These are phyloP conservation scores for Steinernema feltiae DNA, from an alignment of 1,140 invertebrate species.

Conservation along the genomic window DNA sequence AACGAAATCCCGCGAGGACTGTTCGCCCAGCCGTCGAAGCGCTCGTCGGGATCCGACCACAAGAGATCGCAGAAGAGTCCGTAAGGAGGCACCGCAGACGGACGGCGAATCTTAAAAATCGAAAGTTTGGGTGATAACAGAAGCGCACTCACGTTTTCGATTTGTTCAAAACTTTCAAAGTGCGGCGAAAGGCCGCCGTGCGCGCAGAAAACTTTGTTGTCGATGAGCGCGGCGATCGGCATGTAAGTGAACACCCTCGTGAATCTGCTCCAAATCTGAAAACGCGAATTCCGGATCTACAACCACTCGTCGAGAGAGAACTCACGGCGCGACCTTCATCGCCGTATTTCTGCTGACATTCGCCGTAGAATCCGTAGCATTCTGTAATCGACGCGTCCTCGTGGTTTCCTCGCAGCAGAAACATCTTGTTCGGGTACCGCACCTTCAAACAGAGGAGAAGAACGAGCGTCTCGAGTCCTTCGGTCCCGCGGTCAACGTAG, in stretches of 20 bases:
- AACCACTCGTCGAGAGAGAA: conserved; percentile 11
- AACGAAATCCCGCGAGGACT: conserved; percentile 61
- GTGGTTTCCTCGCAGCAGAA: background rate
- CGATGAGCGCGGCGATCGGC: conserved; percentile 66
- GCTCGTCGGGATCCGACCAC: conserved; percentile 81
- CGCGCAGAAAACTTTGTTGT: conserved; percentile 90
- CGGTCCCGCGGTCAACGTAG: conserved; percentile 37
- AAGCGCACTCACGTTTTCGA: conserved; percentile 59
- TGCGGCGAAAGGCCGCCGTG: conserved; percentile 90
- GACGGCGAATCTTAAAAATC: conserved; percentile 15
- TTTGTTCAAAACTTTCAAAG: conserved; percentile 84
- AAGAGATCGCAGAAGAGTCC: conserved; percentile 97
- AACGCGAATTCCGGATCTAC: background rate
- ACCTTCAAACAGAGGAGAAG: conserved; percentile 26
- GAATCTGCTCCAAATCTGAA: conserved; percentile 59
- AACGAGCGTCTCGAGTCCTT: conserved; percentile 26
- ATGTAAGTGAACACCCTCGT: conserved; percentile 30
- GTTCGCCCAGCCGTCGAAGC: conserved; percentile 62
- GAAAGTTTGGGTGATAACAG: background rate
- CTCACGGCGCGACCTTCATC: background rate
- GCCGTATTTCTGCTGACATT: conserved; percentile 26
- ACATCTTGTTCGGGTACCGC: conserved; percentile 68
- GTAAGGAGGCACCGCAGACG: conserved; percentile 61
- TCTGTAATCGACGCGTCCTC: background rate
- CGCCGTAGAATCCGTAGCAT: conserved; percentile 83